Percentiles rank a stretch among this genome's conserved stretches.
Conservation (phyloP, 1,140 invertebrate species). For the Apis cerana region DNA sequence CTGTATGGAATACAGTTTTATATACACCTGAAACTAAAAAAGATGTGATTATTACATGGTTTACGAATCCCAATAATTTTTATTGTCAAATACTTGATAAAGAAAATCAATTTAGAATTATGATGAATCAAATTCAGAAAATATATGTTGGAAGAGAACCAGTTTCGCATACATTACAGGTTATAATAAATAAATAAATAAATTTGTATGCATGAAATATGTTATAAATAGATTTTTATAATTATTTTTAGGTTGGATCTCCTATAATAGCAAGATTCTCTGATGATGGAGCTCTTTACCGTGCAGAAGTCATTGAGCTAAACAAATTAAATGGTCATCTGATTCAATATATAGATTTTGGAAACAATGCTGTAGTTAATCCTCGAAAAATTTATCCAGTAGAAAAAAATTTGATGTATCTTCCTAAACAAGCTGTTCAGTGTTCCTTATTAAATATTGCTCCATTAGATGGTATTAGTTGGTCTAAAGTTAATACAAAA, state of each 20-base stretch:
- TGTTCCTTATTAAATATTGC: slow-evolving; percentile 84
- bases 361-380: slow-evolving; percentile 85
- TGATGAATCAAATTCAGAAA: slow-evolving; percentile 87
- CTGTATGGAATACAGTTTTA: slow-evolving; percentile 72
- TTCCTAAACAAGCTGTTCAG: slow-evolving; percentile 86
- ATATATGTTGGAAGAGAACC: slow-evolving; percentile 83
- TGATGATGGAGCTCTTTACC: slow-evolving; percentile 86
- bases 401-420: slow-evolving; percentile 84
- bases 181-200: slow-evolving; percentile 43
- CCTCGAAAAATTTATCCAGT: slow-evolving; percentile 85
- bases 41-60: slow-evolving; percentile 83
- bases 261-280: slow-evolving; percentile 86
- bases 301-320: slow-evolving; percentile 84
- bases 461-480: slow-evolving; percentile 78
- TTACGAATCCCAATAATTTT: slow-evolving; percentile 86
- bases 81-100: slow-evolving; percentile 82
- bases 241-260: slow-evolving; percentile 80
- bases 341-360: slow-evolving; percentile 88
- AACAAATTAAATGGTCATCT: slow-evolving; percentile 82
- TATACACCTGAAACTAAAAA: slow-evolving; percentile 70
- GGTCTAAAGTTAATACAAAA: slow-evolving; percentile 79
- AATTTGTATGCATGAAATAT: slow-evolving; percentile 1
- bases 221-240: slow-evolving; percentile 38
- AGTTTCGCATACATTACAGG: slow-evolving; percentile 65
- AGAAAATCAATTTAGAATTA: slow-evolving; percentile 82